Evolutionary conservation across 2,113 vertebrate genomes (phyloP).

Genomic region (Ammodramus savannarum): DNA sequence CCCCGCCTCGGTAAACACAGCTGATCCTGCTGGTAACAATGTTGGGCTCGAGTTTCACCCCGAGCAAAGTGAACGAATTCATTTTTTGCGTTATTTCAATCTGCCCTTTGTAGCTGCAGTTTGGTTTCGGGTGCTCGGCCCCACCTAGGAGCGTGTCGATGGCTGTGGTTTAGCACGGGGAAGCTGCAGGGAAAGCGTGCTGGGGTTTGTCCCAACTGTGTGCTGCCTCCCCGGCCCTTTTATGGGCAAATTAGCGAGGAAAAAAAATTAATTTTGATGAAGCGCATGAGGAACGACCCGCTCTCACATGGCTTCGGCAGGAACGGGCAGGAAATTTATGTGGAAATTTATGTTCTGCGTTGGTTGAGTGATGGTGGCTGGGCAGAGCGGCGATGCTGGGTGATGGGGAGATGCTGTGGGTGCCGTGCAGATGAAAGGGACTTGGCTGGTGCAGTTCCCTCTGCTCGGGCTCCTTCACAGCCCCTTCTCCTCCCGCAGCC

Average conservation of each 20-base stretch:
- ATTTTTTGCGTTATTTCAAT: neutral
- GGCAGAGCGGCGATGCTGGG: fast-evolving
- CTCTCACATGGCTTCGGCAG: fast-evolving
- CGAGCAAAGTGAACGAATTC: neutral
- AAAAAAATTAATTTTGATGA: neutral
- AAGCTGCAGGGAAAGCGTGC: neutral
- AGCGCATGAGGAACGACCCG: fast-evolving
- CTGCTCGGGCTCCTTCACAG: neutral
- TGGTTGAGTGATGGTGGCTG: neutral
- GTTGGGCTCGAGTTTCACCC: neutral
- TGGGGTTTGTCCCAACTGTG: fast-evolving
- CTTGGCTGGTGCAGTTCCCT: neutral
- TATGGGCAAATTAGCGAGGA: fast-evolving
- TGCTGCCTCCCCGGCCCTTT: neutral
- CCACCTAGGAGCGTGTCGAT: neutral
- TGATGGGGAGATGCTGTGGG: neutral
- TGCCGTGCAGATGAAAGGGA: neutral
- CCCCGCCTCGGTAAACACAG: neutral
- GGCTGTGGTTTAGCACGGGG: fast-evolving
- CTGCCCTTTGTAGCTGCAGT: neutral
- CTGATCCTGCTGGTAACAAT: neutral
- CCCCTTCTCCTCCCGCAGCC: neutral
- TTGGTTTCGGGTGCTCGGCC: neutral
- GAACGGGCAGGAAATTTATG: fast-evolving
- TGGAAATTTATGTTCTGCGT: fast-evolving